Conservation (phyloP, 2,113 vertebrate genomes). For the Pycnonotus jocosus region DNA sequence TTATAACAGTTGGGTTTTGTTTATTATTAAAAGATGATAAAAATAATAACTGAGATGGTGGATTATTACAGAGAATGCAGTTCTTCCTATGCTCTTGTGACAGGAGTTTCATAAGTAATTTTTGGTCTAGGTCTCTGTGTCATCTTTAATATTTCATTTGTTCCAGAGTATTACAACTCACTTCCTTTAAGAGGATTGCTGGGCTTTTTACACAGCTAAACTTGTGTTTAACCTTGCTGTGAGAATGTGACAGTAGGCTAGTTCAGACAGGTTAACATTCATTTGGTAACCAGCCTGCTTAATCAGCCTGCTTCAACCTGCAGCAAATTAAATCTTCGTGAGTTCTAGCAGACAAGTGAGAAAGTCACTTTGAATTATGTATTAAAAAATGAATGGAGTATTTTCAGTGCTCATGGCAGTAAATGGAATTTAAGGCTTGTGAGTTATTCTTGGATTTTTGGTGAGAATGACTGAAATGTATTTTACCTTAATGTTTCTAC, state of each 20-base stretch:
- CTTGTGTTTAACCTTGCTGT: conserved; percentile 77
- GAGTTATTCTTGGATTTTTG: conserved; percentile 30
- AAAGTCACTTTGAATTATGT: conserved; percentile 56
- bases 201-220: conserved; percentile 64
- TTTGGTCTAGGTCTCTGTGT: conserved; percentile 64
- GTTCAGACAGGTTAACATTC: conserved; percentile 74
- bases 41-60: conserved; percentile 25
- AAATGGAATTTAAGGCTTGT: conserved; percentile 53
- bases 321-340: conserved; percentile 73
- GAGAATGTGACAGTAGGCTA: conserved; percentile 75
- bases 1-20: conserved; percentile 40
- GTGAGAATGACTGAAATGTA: not conserved
- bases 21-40: conserved; percentile 28
- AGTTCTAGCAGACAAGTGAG: conserved; percentile 66
- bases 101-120: conserved; percentile 63
- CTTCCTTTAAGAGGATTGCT: conserved; percentile 64
- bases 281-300: conserved; percentile 74
- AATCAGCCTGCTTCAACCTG: conserved; percentile 77
- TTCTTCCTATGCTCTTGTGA: conserved; percentile 55
- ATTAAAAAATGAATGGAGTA: conserved; percentile 63
- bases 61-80: conserved; percentile 26
- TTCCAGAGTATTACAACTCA: conserved; percentile 65
- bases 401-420: conserved; percentile 49
- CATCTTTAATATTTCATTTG: conserved; percentile 63
- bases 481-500: not conserved